Evolutionary conservation across 2,113 vertebrate species (phyloP), one percentile per base, ranked within the genome.

Genomic region (Ceuthmochares aereus): DNA sequence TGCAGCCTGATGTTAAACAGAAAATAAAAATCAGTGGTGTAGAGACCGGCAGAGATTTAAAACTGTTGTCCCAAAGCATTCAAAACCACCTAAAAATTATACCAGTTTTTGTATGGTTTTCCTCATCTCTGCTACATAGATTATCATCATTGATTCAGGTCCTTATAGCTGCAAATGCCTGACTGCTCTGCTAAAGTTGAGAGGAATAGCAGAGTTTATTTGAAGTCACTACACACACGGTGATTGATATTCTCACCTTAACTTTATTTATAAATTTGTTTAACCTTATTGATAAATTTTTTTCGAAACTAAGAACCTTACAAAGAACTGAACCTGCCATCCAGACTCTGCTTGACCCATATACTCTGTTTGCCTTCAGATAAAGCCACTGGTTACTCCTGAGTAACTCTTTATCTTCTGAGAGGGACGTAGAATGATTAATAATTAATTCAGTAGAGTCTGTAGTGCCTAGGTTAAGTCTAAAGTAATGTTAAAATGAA

Each of bases 61-160:
- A 96, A 54, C 9, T 34, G 3, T 21, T 26, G 5, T 58, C 7
- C 10, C 27, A 54, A 34, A 67, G 12, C 16, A 17, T 3, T 42
- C 7, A 6, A 63, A 79, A 72, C 4, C 2, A 3, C 22, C 8
- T 47, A 20, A 80, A 84, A 60, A 6, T 37, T 4, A 12, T 4
- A 20, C 1, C 4, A 30, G 1, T 1, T 40, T 88, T 51, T 42
- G 7, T 2, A 14, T 14, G 2, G 0, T 14, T 91, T 87, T 60
- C 5, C 19, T 72, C 1, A 36, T 64, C 91, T 74, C 10, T 77
- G 4, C 68, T 32, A 15, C 10, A 56, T 52, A 51, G 3, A 2
- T 37, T 42, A 4, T 12, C 34, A 27, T 21, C 10, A 6, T 20
- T 15, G 21, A 2, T 49, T 22, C 8, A 8, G 8, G 9, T 12